Conservation (phyloP, 2,797 vertebrate species). For the Nyctalus aviator region DNA sequence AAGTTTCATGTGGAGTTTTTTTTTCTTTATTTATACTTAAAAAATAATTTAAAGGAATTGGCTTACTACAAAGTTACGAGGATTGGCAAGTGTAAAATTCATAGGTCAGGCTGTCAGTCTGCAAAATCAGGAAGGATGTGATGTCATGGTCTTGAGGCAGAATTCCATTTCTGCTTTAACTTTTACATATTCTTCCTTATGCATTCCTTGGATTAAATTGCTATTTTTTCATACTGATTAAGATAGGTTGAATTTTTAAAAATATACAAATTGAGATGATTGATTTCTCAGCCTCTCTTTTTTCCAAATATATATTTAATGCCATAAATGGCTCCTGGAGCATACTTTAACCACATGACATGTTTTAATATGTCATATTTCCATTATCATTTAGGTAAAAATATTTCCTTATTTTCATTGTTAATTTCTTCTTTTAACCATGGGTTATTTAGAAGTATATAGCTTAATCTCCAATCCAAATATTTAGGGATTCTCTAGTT, state of each 20-base stretch:
- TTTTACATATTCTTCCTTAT: neutral
- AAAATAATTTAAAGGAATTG: neutral
- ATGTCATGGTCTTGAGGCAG: neutral
- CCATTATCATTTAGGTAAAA: constrained; percentile 1
- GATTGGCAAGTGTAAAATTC: neutral
- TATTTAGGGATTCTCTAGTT: constrained; percentile 2
- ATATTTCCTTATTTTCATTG: neutral
- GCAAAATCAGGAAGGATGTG: neutral
- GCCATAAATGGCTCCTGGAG: neutral
- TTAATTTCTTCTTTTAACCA: neutral
- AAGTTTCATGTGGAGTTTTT: neutral
- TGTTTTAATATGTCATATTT: neutral
- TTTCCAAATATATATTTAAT: constrained; percentile 26
- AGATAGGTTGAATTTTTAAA: neutral
- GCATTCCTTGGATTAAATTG: neutral
- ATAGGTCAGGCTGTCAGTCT: neutral
- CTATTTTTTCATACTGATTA: neutral
- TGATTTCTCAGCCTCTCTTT: neutral
- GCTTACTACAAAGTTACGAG: neutral
- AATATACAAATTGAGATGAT: neutral
- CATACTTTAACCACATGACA: neutral
- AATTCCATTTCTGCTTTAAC: neutral
- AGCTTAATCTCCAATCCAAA: constrained; percentile 37
- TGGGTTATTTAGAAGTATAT: neutral
- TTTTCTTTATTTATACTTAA: neutral